Percentiles rank a stretch among this genome's conserved stretches.
These are phyloP conservation scores for Meloidogyne hapla DNA, from an alignment of 1,140 invertebrate species.

Conservation along the genomic window DNA sequence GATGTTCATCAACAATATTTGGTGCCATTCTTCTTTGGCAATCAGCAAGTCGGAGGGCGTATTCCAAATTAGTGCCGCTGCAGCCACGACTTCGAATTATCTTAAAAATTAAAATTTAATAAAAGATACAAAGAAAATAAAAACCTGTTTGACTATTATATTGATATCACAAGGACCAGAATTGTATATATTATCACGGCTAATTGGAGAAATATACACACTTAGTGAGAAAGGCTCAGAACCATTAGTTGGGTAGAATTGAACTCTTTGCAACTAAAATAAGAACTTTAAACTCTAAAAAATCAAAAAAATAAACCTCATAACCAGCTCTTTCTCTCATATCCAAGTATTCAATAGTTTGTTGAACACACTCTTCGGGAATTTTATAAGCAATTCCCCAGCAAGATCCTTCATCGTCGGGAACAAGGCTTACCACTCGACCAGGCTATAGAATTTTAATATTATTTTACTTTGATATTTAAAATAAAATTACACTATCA, in stretches of 20 bases:
- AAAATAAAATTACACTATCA: conserved; percentile 33
- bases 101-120: conserved; percentile 13
- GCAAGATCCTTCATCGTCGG: conserved; percentile 36
- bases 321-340: conserved; percentile 51
- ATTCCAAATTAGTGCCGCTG: conserved; percentile 51
- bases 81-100: conserved; percentile 44
- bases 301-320: conserved; percentile 13
- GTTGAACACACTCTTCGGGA: conserved; percentile 45
- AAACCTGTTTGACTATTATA: conserved; percentile 42
- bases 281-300: neutral
- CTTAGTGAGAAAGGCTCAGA: conserved; percentile 44
- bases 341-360: conserved; percentile 44
- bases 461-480: neutral
- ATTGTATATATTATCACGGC: conserved; percentile 49
- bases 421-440: conserved; percentile 43
- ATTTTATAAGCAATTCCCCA: conserved; percentile 53
- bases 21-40: conserved; percentile 50
- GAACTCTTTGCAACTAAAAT: conserved; percentile 35
- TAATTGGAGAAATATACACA: conserved; percentile 50
- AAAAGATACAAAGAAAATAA: neutral
- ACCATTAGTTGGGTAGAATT: conserved; percentile 56
- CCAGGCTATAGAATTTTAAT: conserved; percentile 40
- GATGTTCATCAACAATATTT: conserved; percentile 51
- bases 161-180: conserved; percentile 39
- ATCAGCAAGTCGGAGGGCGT: conserved; percentile 51